Percentiles rank a stretch among this genome's conserved stretches.
phyloP scores from a whole-genome alignment of 2,797 vertebrate species.

The Lerista edwardsae region DNA sequence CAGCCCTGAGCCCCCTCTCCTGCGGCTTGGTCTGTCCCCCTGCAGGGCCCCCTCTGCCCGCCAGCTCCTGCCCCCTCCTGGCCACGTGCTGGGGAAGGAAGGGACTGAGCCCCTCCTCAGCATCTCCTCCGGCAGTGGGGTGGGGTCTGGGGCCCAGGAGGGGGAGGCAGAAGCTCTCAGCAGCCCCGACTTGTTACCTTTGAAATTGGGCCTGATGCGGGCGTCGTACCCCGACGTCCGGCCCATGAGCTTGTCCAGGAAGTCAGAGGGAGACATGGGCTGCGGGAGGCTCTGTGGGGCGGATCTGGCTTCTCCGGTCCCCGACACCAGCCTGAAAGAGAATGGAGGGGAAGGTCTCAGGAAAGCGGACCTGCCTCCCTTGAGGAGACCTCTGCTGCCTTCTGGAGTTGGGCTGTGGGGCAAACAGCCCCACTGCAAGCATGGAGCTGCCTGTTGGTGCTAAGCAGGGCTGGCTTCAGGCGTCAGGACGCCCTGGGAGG shows the following conservation, averaged over 20 bases:
- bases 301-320: conserved; percentile 89
- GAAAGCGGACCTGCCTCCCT: background rate
- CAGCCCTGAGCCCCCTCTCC: too few species aligned
- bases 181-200: conserved; percentile 80
- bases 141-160: too few species aligned
- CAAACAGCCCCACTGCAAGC: too few species aligned
- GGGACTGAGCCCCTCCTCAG: background rate
- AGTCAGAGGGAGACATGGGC: conserved; percentile 91
- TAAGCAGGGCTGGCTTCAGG: too few species aligned
- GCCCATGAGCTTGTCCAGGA: conserved; percentile 97
- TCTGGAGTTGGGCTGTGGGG: too few species aligned
- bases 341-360: conserved; percentile 27
- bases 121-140: too few species aligned
- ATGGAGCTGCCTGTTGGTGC: too few species aligned
- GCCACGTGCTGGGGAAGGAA: too few species aligned
- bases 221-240: conserved; percentile 92
- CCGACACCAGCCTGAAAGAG: conserved; percentile 83
- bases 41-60: too few species aligned
- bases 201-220: conserved; percentile 95
- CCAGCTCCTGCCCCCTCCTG: too few species aligned
- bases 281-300: conserved; percentile 75
- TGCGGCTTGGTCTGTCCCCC: background rate
- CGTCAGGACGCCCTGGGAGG: too few species aligned
- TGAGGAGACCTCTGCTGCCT: too few species aligned
- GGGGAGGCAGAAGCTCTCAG: background rate